Evolutionary conservation across 2,113 vertebrate species (phyloP).

Genomic region (Lophochroa leadbeateri): DNA sequence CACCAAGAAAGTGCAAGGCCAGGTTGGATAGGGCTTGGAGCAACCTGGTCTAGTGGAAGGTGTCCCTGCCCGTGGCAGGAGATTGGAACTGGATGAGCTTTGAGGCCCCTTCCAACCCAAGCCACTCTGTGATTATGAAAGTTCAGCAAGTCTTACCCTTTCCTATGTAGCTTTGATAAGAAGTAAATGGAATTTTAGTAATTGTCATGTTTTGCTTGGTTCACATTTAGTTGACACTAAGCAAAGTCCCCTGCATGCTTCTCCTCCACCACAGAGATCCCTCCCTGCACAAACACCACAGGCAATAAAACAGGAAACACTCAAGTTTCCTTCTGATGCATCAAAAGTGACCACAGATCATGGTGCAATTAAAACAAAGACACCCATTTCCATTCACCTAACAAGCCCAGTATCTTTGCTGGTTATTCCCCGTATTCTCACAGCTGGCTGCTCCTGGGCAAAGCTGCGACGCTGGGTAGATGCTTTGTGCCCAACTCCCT

Average conservation of each 20-base stretch:
- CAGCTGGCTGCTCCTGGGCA: neutral
- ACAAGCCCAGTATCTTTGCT: neutral
- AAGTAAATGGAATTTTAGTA: neutral
- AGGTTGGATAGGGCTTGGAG: neutral
- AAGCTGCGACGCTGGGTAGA: neutral
- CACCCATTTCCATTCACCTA: too few species aligned
- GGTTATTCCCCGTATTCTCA: neutral
- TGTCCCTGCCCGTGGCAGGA: neutral
- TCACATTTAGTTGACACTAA: neutral
- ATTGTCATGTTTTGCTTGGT: neutral
- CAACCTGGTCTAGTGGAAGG: neutral
- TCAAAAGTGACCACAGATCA: neutral
- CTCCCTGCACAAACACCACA: neutral
- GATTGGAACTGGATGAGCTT: neutral
- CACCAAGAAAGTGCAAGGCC: too few species aligned
- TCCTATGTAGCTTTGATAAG: neutral
- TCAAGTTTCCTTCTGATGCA: neutral
- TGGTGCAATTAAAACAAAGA: neutral
- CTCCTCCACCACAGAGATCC: neutral
- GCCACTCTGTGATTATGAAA: neutral
- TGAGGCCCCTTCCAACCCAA: neutral
- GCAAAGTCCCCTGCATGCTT: neutral
- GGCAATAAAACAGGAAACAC: neutral
- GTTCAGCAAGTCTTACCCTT: neutral
- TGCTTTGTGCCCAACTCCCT: neutral